These are phyloP conservation scores for Asteroscopus sphinx DNA, from an alignment of 2,888 invertebrate species.

Conservation along the genomic window DNA sequence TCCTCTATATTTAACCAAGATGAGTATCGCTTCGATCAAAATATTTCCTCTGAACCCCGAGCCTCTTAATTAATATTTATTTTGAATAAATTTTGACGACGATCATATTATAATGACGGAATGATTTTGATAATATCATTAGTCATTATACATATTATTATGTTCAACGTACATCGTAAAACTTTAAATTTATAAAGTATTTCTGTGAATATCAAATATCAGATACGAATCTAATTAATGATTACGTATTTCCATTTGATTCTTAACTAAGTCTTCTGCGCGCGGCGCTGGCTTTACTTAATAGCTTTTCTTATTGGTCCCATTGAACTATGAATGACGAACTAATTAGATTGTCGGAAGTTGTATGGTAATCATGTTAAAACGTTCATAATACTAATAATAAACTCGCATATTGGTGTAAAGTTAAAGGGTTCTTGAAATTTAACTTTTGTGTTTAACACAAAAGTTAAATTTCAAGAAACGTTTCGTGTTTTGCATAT, in stretches of 20 bases:
- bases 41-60: slow-evolving; percentile 60
- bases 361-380: slow-evolving; percentile 30
- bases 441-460: slow-evolving; percentile 23
- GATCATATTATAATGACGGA: slow-evolving; percentile 55
- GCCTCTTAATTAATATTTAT: slow-evolving; percentile 68
- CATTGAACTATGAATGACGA: slow-evolving; percentile 34
- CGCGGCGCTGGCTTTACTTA: slow-evolving; percentile 15
- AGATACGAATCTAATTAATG: slow-evolving; percentile 50
- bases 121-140: slow-evolving; percentile 56
- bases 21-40: slow-evolving; percentile 72
- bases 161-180: slow-evolving; percentile 46
- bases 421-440: slow-evolving; percentile 11
- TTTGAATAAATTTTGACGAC: slow-evolving; percentile 55
- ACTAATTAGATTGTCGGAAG: slow-evolving; percentile 49
- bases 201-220: slow-evolving; percentile 57
- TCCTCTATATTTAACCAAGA: slow-evolving; percentile 79
- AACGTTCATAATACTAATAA: slow-evolving; percentile 24
- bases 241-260: slow-evolving; percentile 39
- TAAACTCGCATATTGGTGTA: slow-evolving; percentile 20
- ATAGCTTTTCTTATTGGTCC: slow-evolving; percentile 41
- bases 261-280: slow-evolving; percentile 29
- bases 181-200: slow-evolving; percentile 46
- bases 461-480: no score
- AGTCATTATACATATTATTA: slow-evolving; percentile 52
- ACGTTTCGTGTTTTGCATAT: slow-evolving; percentile 55